A percentile compares a stretch with the other conserved stretches of the same genome.
Evolutionary conservation across 1,140 invertebrate species (phyloP).

Genomic region (Drosophila tani): DNA sequence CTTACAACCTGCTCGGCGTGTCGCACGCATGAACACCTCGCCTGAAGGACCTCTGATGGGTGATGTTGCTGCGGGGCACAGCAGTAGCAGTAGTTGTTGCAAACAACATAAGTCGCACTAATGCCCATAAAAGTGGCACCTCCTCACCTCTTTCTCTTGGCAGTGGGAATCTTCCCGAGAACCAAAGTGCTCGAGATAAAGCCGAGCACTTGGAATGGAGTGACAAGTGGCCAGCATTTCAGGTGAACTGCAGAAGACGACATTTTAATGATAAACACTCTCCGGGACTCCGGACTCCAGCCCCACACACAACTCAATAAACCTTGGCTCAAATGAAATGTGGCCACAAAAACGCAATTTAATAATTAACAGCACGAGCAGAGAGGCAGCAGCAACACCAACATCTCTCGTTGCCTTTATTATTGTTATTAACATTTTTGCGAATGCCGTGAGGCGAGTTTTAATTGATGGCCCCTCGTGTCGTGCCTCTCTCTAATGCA

Average conservation of each 20-base stretch:
- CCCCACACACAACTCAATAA: conserved; percentile 78
- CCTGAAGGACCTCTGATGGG: conserved; percentile 49
- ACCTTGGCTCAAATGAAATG: conserved; percentile 75
- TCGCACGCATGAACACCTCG: conserved; percentile 80
- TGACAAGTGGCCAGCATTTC: conserved; percentile 81
- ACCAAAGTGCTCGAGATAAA: conserved; percentile 77
- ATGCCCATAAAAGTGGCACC: conserved; percentile 81
- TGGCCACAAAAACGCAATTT: conserved; percentile 81
- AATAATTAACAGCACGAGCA: conserved; percentile 82
- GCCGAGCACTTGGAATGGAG: conserved; percentile 78
- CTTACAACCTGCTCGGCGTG: conserved; percentile 60
- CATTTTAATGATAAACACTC: conserved; percentile 79
- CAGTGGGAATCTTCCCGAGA: conserved; percentile 1
- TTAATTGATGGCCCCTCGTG: conserved; percentile 75
- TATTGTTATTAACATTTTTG: conserved; percentile 83
- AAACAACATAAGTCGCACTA: conserved; percentile 82
- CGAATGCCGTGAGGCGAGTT: conserved; percentile 71
- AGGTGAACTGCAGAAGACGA: conserved; percentile 79
- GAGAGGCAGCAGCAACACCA: conserved; percentile 21
- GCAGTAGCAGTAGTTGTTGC: conserved; percentile 20
- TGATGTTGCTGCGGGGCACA: conserved; percentile 39
- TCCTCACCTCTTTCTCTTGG: not conserved
- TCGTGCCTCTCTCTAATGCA: conserved; percentile 48
- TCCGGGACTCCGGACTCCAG: conserved; percentile 5
- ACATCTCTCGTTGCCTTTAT: conserved; percentile 62